Evolutionary conservation across 2,113 vertebrate genomes (phyloP), one percentile per base, ranked within the genome.

Genomic region (Poicephalus meyeri): DNA sequence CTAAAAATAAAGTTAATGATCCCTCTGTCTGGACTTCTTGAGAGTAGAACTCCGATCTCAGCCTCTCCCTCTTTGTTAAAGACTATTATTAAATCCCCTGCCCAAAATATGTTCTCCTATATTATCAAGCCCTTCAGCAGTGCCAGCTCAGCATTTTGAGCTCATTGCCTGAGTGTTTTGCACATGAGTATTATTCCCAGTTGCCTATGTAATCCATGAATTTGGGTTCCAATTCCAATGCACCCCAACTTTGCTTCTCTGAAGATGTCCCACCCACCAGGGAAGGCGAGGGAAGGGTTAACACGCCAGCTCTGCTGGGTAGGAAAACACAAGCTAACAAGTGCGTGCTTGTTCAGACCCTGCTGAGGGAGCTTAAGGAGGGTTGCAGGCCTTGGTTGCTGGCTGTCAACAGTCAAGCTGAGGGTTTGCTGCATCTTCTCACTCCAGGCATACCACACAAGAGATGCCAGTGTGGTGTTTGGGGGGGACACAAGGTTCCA

Each of bases 1-100:
- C 96, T 96, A 95, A 96, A 97, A 96, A 96, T 97, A 96, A 88
- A 94, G 53, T 89, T 96, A 97, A 97, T 88, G 72, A 95, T 72
- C 79, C 68, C 80, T 70, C 87, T 89, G 70, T 46, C 58, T 71
- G 28, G 50, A 63, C 83, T 89, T 90, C 52, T 18, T 28, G 82
- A 82, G 55, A 42, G 56, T 31, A 15, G 55, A 84, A 31, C 44
- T 89, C 37, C 4, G n/a, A 90, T 91, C 64, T 6, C 1, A 0
- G 76, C 91, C 82, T 94, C 93, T 96, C 89, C 93, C 89, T 93
- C 72, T 53, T 74, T 0, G n/a, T 79, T 55, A 74, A 81, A 91
- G 72, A 56, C 61, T 96, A 60, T 93, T 88, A 95, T 94, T 97
- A 96, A 93, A 76, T 88, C 82, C 85, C 84, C 61, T 86, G 76